Base-by-base conservation (phyloP, 2,888 invertebrate species). In the Ochropleura leucogaster region DNA sequence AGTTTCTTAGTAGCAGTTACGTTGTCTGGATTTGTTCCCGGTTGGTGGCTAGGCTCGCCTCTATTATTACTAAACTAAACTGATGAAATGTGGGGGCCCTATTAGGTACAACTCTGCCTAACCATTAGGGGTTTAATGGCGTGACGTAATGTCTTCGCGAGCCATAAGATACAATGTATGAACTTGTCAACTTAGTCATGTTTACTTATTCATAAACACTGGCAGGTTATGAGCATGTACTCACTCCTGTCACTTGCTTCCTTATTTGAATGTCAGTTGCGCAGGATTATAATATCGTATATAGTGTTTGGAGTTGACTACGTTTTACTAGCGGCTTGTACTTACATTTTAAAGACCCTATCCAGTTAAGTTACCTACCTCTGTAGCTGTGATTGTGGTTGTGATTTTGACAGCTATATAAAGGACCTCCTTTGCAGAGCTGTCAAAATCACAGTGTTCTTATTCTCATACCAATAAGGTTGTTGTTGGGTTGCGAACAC, bases 281-380 rank as follows among this genome's bases (percentile, higher is more conserved):
- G 64, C 81, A 62, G 79, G 79, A 84, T 85, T 82, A 84, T 82
- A 76, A 81, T 80, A 30, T 30, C 30, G 30, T 77, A 76, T 59
- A 51, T 57, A 79, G 47, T 67, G 63, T 70, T 67, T 76, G 66
- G 72, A 59, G 18, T 65, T 49, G 64, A 68, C 71, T 47, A 57
- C 7, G 51, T 55, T 71, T 49, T 46, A 65, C 18, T 42, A 53
- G 44, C 42, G 20, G 49, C 40, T 40, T 59, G 44, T 66, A 49
- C 4, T 10, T 40, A 57, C 42, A 51, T 18, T 12, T 4, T n/a
- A 46, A 30, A 42, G 49, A 30, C 46, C 5, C n/a, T 57, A 10
- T 18, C 40, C 20, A 55, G 20, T 46, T 46, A 20, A 20, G 12
- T 4, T 49, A 18, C 0, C 14, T 44, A 20, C 42, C 20, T 20